A percentile compares a stretch with the other conserved stretches of the same genome.
Evolutionary conservation across 2,888 invertebrate genomes (phyloP).

Genomic region (Platypus cylindrus): DNA sequence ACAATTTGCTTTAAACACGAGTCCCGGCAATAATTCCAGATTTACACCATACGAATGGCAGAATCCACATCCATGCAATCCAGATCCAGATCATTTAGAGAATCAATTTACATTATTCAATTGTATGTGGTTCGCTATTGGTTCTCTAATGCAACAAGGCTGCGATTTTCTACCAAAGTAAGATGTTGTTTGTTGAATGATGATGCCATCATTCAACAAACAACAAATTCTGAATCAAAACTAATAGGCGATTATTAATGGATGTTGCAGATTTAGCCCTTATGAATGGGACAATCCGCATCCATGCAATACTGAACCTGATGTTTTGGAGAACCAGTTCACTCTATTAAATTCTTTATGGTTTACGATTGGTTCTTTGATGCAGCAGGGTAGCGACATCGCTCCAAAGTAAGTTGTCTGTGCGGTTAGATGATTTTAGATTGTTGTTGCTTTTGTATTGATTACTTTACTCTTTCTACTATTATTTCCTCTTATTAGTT

Average conservation of each 20-base stretch:
- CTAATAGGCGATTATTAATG: not conserved
- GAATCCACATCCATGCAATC: slow-evolving; percentile 75
- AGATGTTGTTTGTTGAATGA: slow-evolving; percentile 31
- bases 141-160: slow-evolving; percentile 90
- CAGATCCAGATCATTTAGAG: slow-evolving; percentile 67
- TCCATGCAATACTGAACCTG: slow-evolving; percentile 73
- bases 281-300: slow-evolving; percentile 89
- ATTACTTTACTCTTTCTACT: slow-evolving; percentile 1
- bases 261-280: slow-evolving; percentile 65
- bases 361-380: slow-evolving; percentile 87
- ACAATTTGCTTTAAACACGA: no score
- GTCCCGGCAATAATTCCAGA: no score
- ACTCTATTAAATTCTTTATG: slow-evolving; percentile 84
- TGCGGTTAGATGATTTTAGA: not conserved
- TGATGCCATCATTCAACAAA: not conserved
- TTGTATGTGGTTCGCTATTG: slow-evolving; percentile 96
- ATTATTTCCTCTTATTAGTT: not conserved
- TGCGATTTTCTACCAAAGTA: slow-evolving; percentile 92
- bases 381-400: slow-evolving; percentile 88
- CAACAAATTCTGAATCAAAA: no score
- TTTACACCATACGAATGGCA: slow-evolving; percentile 96
- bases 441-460: not conserved
- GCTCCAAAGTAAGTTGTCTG: slow-evolving; percentile 64
- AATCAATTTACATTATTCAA: slow-evolving; percentile 87
- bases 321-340: slow-evolving; percentile 81